These are phyloP conservation scores for Acleris emargana DNA, from an alignment of 2,888 invertebrate genomes.

Conservation along the genomic window DNA sequence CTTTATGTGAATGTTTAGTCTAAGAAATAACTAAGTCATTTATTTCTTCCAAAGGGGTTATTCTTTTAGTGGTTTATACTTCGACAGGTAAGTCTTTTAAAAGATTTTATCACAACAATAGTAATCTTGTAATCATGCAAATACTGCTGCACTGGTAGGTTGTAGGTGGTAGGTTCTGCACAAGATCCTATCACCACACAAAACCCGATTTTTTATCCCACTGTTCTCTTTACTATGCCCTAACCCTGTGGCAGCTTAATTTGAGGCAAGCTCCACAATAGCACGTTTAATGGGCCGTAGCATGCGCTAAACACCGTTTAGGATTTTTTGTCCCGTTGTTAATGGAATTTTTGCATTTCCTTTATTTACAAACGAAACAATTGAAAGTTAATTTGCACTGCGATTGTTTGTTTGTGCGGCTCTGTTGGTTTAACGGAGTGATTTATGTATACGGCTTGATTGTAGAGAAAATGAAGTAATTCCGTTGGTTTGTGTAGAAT, in stretches of 20 bases:
- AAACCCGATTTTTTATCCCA: not conserved
- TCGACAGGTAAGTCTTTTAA: no score
- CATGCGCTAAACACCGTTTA: constrained; percentile 8
- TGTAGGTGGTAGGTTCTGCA: not conserved
- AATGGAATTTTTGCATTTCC: constrained; percentile 17
- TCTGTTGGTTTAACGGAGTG: not conserved
- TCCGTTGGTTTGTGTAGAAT: not conserved
- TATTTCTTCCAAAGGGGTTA: no score
- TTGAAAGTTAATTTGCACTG: constrained; percentile 12
- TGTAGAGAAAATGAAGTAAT: not conserved
- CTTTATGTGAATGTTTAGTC: no score
- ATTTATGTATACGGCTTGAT: not conserved
- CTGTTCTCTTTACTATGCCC: not conserved
- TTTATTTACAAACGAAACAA: constrained; percentile 4
- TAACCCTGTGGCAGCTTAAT: constrained; percentile 1
- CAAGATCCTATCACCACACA: no score
- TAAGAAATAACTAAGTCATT: no score
- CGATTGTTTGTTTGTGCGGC: constrained; percentile 11
- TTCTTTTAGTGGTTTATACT: no score
- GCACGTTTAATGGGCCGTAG: constrained; percentile 5
- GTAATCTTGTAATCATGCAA: no score
- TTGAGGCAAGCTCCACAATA: constrained; percentile 2
- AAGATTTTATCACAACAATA: no score
- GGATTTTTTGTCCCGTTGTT: constrained; percentile 14
- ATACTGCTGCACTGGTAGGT: not conserved